phyloP scores from a whole-genome alignment of 1,140 invertebrate genomes.

The Drosophila lacteicornis region DNA sequence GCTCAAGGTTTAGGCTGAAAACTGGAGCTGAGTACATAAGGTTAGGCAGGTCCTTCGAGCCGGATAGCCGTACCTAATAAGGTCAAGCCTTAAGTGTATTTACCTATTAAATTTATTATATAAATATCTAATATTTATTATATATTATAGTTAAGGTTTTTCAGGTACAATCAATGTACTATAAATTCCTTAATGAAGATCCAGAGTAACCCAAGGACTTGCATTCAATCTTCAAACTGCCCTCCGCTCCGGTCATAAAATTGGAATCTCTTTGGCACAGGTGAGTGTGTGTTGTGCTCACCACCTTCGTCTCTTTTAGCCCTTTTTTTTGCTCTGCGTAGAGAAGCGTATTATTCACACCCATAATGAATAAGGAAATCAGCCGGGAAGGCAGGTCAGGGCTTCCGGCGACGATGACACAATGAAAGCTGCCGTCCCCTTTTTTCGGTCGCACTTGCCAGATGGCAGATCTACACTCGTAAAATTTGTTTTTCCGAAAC shows the following conservation, averaged over 20 bases:
- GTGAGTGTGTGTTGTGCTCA: neutral
- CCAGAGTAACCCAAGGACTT: too few relatives aligned
- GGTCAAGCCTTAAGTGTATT: too few relatives aligned
- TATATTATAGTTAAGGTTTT: too few relatives aligned
- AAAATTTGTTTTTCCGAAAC: neutral
- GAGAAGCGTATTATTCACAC: slow-evolving; percentile 67
- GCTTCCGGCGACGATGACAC: slow-evolving; percentile 49
- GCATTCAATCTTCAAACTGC: neutral
- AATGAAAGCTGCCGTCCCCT: slow-evolving; percentile 40
- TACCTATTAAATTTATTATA: too few relatives aligned
- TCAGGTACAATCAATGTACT: too few relatives aligned
- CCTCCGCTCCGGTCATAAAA: neutral
- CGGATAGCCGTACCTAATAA: too few relatives aligned
- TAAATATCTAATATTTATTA: too few relatives aligned
- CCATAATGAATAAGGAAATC: slow-evolving; percentile 66
- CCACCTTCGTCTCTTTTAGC: neutral
- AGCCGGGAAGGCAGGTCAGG: slow-evolving; percentile 21
- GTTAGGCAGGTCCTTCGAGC: too few relatives aligned
- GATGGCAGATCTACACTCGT: slow-evolving; percentile 16
- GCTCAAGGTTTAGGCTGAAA: too few relatives aligned
- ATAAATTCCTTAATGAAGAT: too few relatives aligned
- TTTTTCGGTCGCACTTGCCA: slow-evolving; percentile 1
- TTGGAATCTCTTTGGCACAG: slow-evolving; percentile 35
- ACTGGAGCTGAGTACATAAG: too few relatives aligned
- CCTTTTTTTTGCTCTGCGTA: slow-evolving; percentile 29